phyloP scores from a whole-genome alignment of 2,888 invertebrate species.

The Sceliomorpha sp. region DNA sequence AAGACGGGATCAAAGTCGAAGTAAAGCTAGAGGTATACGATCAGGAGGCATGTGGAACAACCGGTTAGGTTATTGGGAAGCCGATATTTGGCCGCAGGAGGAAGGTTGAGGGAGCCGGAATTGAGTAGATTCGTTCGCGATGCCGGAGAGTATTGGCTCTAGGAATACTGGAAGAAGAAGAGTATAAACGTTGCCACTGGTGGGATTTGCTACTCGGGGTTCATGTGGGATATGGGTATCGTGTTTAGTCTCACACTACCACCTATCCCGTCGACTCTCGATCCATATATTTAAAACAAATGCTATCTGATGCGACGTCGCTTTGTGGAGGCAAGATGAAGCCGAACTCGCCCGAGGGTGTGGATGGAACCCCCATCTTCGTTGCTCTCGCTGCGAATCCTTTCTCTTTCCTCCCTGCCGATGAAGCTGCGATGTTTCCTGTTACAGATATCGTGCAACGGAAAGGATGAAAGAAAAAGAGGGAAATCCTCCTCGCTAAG shows the following conservation, averaged over 20 bases:
- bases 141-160: conserved; percentile 68
- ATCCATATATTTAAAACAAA: conserved; percentile 80
- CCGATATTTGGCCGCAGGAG: conserved; percentile 71
- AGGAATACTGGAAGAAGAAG: conserved; percentile 66
- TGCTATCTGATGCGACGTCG: conserved; percentile 78
- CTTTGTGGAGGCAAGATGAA: conserved; percentile 76
- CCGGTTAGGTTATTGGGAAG: conserved; percentile 78
- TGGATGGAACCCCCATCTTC: conserved; percentile 60
- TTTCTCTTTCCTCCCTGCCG: conserved; percentile 44
- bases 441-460: conserved; percentile 8
- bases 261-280: conserved; percentile 61
- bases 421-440: conserved; percentile 64
- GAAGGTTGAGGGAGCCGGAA: conserved; percentile 47
- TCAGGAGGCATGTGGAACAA: conserved; percentile 61
- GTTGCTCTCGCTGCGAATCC: conserved; percentile 54
- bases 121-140: conserved; percentile 56
- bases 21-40: conserved; percentile 5
- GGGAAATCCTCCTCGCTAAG: not conserved
- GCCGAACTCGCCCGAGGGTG: conserved; percentile 58
- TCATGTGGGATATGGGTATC: conserved; percentile 73
- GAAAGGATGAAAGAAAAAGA: not conserved
- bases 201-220: conserved; percentile 36
- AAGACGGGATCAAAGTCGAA: conserved; percentile 21
- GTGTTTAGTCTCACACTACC: conserved; percentile 66
- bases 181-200: conserved; percentile 65